Conservation (phyloP, 2,113 vertebrate species). For the Ascaphus truei region DNA sequence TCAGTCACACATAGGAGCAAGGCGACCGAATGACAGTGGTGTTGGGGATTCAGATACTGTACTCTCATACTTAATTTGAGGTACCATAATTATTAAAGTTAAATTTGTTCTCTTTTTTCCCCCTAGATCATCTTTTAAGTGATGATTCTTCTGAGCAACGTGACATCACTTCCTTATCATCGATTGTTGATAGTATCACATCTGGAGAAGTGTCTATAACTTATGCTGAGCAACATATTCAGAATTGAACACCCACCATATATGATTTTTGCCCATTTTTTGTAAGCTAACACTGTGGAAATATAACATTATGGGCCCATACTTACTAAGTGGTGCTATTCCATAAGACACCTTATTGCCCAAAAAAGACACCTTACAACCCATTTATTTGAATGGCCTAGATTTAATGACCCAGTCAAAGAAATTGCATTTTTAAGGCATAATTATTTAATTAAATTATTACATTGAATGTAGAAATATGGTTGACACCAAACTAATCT, state of each 20-base stretch:
- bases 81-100: too few relatives aligned
- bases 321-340: neutral
- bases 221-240: slow-evolving; percentile 64
- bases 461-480: slow-evolving; percentile 16
- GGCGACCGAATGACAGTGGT: too few relatives aligned
- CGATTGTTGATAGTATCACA: slow-evolving; percentile 88
- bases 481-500: slow-evolving; percentile 23
- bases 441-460: slow-evolving; percentile 36
- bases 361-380: neutral
- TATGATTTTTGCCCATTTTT: neutral
- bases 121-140: slow-evolving; percentile 78
- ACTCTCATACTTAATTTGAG: too few relatives aligned
- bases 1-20: too few relatives aligned
- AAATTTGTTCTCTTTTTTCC: too few relatives aligned
- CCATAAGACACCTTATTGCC: neutral
- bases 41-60: too few relatives aligned
- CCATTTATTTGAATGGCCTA: neutral
- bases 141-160: slow-evolving; percentile 71
- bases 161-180: slow-evolving; percentile 84
- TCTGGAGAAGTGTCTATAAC: slow-evolving; percentile 68
- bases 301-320: neutral
- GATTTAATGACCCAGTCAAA: neutral
- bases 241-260: slow-evolving; percentile 50
- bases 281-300: slow-evolving; percentile 1
- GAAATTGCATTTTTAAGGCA: neutral